phyloP scores from a whole-genome alignment of 2,797 vertebrate species.

The Petrocephalus schoutedeni region DNA sequence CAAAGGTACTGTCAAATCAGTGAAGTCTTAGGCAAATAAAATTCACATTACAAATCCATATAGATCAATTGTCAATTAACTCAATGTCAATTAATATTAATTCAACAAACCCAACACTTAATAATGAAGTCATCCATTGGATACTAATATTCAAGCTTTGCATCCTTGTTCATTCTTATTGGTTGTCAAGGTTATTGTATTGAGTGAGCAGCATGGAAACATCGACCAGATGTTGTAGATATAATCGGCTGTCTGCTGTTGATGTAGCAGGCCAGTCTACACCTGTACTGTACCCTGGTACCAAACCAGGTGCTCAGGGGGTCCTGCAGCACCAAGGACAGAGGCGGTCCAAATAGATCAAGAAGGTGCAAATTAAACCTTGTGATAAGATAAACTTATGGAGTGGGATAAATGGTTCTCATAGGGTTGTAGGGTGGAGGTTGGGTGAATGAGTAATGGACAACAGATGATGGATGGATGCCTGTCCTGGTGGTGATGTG shows the following conservation, averaged over 20 bases:
- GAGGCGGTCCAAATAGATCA: not conserved
- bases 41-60: not conserved
- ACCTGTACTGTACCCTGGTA: not conserved
- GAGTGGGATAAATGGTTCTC: not conserved
- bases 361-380: not conserved
- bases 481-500: not conserved
- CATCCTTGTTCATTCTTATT: not conserved
- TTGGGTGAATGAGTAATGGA: not conserved
- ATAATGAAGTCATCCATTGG: not conserved
- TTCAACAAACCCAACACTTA: not conserved
- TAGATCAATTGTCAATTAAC: not conserved
- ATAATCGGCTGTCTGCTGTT: not conserved
- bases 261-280: not conserved
- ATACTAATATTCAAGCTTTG: not conserved
- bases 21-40: not conserved
- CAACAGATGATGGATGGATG: not conserved
- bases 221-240: not conserved
- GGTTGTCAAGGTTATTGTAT: not conserved
- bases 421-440: not conserved
- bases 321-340: not conserved
- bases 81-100: slow-evolving; percentile 2
- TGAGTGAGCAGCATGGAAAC: not conserved
- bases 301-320: not conserved
- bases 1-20: slow-evolving; percentile 1
- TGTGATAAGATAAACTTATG: not conserved